Percentiles rank a stretch among this genome's conserved stretches.
These are phyloP conservation scores for Paradoxurus hermaphroditus DNA, from an alignment of 2,113 vertebrate genomes.

Conservation along the genomic window DNA sequence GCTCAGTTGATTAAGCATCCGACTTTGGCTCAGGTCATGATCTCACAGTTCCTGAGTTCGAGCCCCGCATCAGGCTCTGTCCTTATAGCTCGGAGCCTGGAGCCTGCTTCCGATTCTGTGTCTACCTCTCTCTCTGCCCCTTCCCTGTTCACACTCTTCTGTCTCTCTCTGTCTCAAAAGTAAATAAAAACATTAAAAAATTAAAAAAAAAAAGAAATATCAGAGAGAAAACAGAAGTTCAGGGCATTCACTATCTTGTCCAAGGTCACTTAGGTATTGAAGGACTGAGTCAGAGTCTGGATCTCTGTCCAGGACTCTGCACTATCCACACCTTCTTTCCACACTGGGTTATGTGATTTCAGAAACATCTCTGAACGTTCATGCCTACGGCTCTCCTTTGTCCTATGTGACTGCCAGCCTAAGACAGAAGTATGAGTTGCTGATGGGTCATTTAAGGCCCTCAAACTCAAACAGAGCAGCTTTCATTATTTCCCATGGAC, in stretches of 20 bases:
- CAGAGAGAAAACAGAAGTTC: accelerated
- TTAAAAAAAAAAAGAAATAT: neutral
- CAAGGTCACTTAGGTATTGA: no score
- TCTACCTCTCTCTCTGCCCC: no score
- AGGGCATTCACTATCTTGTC: accelerated
- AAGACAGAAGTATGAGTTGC: neutral
- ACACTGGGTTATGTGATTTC: neutral
- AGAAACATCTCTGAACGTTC: neutral
- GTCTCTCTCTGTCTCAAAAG: no score
- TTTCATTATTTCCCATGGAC: conserved; percentile 53
- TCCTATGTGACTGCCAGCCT: neutral
- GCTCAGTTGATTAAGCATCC: no score
- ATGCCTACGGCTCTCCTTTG: accelerated
- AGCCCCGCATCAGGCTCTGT: no score
- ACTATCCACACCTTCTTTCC: no score
- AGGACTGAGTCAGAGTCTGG: neutral
- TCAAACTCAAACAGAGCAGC: conserved; percentile 34
- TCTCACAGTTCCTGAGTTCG: no score
- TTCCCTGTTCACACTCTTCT: no score
- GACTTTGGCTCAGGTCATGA: no score
- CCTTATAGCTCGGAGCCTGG: no score
- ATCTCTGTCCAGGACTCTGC: neutral
- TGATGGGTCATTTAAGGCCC: neutral
- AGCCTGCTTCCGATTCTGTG: no score
- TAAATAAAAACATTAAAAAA: no score